A percentile compares a stretch with the other conserved stretches of the same genome.
Evolutionary conservation across 1,140 invertebrate species (phyloP).

Genomic region (Aphelenchoides avenae): DNA sequence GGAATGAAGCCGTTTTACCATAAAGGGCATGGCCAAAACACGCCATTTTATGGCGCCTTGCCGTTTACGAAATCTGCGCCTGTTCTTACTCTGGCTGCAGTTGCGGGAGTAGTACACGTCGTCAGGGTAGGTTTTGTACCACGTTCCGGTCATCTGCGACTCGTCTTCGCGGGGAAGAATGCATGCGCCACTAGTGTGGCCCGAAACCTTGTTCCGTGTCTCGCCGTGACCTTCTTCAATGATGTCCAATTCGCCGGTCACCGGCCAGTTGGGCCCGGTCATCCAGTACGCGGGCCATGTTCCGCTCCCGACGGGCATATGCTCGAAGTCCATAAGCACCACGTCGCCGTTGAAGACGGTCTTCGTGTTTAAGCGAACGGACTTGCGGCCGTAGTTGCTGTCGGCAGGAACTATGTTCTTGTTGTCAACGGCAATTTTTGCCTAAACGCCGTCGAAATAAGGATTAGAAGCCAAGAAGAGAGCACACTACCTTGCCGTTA

Average conservation of each 20-base stretch:
- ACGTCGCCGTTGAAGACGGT: background rate
- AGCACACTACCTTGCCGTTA: conserved; percentile 1
- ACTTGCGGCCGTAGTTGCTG: background rate
- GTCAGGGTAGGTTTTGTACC: conserved; percentile 6
- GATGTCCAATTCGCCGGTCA: conserved; percentile 7
- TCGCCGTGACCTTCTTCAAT: too few relatives aligned
- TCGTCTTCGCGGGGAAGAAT: too few relatives aligned
- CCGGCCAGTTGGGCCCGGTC: conserved; percentile 2
- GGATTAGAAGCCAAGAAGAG: background rate
- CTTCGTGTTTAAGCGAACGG: conserved; percentile 1
- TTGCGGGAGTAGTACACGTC: conserved; percentile 4
- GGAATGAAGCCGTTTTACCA: too few relatives aligned
- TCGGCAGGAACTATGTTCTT: conserved; percentile 4
- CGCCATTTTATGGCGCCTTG: background rate
- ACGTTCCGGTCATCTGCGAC: conserved; percentile 3
- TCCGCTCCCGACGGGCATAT: conserved; percentile 1
- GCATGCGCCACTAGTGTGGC: too few relatives aligned
- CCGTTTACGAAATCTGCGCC: background rate
- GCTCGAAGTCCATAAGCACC: background rate
- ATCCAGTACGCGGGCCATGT: conserved; percentile 8
- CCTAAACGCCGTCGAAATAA: background rate
- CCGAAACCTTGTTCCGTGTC: too few relatives aligned
- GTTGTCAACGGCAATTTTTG: conserved; percentile 5
- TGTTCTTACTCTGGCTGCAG: background rate
- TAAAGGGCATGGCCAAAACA: too few relatives aligned